Base-by-base conservation (phyloP, 2,113 vertebrate genomes). In the Galeopterus variegatus region DNA sequence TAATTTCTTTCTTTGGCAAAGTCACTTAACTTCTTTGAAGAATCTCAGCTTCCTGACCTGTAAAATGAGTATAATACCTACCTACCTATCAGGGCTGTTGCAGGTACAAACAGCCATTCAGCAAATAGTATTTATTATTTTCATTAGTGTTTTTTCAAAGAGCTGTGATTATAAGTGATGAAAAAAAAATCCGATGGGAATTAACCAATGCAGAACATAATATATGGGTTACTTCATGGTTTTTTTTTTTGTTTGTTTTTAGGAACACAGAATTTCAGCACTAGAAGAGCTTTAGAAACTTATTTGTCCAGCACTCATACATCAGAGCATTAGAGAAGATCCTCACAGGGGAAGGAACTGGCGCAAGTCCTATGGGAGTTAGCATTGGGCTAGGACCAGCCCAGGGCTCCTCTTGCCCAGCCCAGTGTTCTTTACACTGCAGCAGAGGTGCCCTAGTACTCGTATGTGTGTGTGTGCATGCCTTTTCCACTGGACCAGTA, bases 131-230 rank as follows among this genome's bases (percentile, higher is more conserved):
- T 72, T 33, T 79, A 70, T 73, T 45, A 94, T 45, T 76, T 28
- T 62, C 62, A 11, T 75, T 56, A 52, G 48, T 69, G 86, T 56
- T 90, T 77, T 26, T 69, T 88, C n/a, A 67, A 93, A 87, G 33
- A 79, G 11, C 73, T 92, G 41, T 73, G 64, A 73, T 54, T 60
- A 18, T 67, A 73, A 88, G 17, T 58, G 15, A 89, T 58, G 6
- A 88, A 92, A 89, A 83, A 84, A 91, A 94, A 69, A 69, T 54
- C 41, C 28, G 86, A 84, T 48, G 33, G 41, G 80, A 88, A 92
- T 73, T 36, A 85, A 90, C 12, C n/a, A 91, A 56, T 54, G 50
- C 1, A 33, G 5, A 73, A 67, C 52, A 58, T 41, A 83, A 31
- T 84, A 12, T 45, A 26, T 58, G 31, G 23, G 5, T 82, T 70